Evolutionary conservation across 2,113 vertebrate species (phyloP).

Genomic region (Anser cygnoides): DNA sequence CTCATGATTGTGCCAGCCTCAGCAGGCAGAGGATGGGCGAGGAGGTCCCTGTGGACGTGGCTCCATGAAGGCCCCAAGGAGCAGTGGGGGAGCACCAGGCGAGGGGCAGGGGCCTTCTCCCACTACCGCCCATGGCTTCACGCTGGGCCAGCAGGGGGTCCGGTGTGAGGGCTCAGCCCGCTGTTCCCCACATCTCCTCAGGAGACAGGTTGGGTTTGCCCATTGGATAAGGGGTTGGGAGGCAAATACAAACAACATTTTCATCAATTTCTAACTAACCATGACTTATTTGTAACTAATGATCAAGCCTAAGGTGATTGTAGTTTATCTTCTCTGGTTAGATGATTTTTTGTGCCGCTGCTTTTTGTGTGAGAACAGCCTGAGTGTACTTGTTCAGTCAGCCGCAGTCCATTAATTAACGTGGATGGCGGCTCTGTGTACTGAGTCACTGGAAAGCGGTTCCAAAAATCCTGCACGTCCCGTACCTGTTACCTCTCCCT

Average conservation of each 20-base stretch:
- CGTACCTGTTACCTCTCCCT: rapidly evolving
- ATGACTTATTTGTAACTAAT: neutral
- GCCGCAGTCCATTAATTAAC: neutral
- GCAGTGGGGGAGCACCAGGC: neutral
- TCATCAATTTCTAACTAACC: neutral
- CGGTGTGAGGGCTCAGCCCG: neutral
- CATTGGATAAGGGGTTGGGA: neutral
- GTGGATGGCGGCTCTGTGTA: neutral
- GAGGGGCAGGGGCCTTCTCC: neutral
- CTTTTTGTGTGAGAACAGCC: neutral
- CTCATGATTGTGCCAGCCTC: neutral
- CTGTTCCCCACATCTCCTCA: neutral
- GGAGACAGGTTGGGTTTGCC: neutral
- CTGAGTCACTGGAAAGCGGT: neutral
- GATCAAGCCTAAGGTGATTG: neutral
- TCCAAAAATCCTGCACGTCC: neutral
- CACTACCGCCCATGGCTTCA: no score
- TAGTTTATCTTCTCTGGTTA: neutral
- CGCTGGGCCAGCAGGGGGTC: no score
- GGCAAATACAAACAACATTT: neutral
- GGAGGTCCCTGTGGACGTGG: neutral
- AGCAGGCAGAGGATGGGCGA: neutral
- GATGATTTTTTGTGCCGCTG: neutral
- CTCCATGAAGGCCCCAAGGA: neutral
- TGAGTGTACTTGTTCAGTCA: neutral